Evolutionary conservation across 1,140 invertebrate species (phyloP).

Genomic region (Zaprionus ghesquierei): DNA sequence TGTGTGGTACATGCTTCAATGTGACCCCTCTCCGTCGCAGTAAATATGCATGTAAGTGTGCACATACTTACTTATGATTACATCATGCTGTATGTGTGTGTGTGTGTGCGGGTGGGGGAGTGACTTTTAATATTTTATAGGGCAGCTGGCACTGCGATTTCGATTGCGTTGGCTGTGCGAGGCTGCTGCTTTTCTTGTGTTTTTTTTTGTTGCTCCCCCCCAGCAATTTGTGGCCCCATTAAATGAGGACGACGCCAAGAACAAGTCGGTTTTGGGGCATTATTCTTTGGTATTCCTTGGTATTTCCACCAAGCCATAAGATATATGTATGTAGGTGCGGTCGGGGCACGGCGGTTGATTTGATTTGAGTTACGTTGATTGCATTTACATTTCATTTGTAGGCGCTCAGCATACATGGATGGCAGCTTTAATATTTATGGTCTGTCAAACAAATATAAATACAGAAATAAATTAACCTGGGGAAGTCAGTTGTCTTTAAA

Average conservation of each 20-base stretch:
- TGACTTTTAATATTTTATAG: slow-evolving; percentile 73
- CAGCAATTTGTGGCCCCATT: slow-evolving; percentile 11
- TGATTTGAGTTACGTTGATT: slow-evolving; percentile 15
- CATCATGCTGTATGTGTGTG: slow-evolving; percentile 38
- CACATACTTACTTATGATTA: slow-evolving; percentile 50
- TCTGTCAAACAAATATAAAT: no score
- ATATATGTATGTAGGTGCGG: slow-evolving; percentile 16
- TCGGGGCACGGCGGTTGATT: background rate
- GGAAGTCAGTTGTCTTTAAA: no score
- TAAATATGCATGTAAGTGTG: slow-evolving; percentile 1
- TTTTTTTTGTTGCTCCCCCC: background rate
- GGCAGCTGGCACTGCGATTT: slow-evolving; percentile 62
- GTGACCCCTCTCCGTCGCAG: background rate
- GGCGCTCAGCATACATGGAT: background rate
- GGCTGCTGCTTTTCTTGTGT: background rate
- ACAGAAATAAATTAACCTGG: no score
- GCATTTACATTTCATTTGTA: slow-evolving; percentile 21
- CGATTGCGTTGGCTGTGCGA: slow-evolving; percentile 20
- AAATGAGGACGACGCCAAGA: slow-evolving; percentile 2
- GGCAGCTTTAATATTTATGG: no score
- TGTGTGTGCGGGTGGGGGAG: slow-evolving; percentile 10
- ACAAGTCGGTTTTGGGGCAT: background rate
- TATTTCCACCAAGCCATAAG: slow-evolving; percentile 1
- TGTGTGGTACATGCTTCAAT: background rate
- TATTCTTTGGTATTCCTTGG: background rate